Conservation (phyloP, 2,113 vertebrate genomes). For the Junco hyemalis region DNA sequence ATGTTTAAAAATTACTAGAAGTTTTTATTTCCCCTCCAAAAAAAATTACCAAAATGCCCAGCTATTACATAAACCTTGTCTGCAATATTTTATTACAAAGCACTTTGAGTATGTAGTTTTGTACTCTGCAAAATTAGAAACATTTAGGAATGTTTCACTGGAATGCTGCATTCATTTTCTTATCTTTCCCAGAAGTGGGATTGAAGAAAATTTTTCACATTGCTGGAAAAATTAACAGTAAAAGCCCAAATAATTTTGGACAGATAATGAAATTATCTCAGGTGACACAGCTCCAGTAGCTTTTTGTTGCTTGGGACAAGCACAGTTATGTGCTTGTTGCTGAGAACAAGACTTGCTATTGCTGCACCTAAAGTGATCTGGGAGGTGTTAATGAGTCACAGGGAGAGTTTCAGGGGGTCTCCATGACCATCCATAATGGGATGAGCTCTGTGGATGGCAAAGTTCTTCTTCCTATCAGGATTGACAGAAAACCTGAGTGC, state of each 20-base stretch:
- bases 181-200: background rate
- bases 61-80: background rate
- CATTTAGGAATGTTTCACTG: background rate
- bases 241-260: background rate
- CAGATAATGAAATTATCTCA: background rate
- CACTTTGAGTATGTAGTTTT: fast-evolving
- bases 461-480: background rate
- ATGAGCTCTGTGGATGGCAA: background rate
- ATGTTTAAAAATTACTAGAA: too few species aligned
- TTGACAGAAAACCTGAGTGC: too few species aligned
- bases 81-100: background rate
- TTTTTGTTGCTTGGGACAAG: background rate
- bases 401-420: background rate
- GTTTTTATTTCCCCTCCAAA: fast-evolving
- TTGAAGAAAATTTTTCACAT: background rate
- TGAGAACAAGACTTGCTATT: background rate
- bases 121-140: background rate
- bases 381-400: background rate
- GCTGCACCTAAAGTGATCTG: background rate
- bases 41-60: background rate
- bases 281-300: background rate
- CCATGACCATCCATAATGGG: background rate
- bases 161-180: background rate
- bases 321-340: fast-evolving
- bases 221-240: background rate